Evolutionary conservation across 2,113 vertebrate species (phyloP).

Genomic region (Dicerorhinus sumatrensis): DNA sequence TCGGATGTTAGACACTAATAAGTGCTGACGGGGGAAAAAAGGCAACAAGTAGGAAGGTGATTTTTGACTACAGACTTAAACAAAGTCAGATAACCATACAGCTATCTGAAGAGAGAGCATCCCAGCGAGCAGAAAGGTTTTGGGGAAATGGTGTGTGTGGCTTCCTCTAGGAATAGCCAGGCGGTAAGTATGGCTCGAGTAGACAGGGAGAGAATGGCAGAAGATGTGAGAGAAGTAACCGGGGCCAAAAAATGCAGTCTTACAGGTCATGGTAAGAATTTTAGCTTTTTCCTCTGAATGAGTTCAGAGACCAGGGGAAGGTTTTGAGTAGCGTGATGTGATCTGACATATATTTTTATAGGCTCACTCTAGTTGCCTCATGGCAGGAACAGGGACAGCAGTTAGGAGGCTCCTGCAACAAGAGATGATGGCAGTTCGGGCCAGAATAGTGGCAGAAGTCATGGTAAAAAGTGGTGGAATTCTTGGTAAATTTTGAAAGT

Average conservation of each 20-base stretch:
- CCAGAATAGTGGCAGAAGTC: not conserved
- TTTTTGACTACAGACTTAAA: not conserved
- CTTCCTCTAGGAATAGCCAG: not conserved
- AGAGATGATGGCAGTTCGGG: no score
- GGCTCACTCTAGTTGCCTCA: not conserved
- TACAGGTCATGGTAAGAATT: not conserved
- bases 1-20: not conserved
- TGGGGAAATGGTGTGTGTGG: not conserved
- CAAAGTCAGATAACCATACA: not conserved
- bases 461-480: not conserved
- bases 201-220: not conserved
- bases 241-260: not conserved
- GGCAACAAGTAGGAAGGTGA: not conserved
- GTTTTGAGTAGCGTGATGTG: not conserved
- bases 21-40: not conserved
- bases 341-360: not conserved
- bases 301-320: not conserved
- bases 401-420: not conserved
- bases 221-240: not conserved
- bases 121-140: not conserved
- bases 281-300: not conserved
- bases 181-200: not conserved
- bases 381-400: not conserved
- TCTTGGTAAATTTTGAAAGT: not conserved
- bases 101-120: not conserved